Conservation (phyloP, 2,888 invertebrate genomes). For the Cosmopolites sordidus region DNA sequence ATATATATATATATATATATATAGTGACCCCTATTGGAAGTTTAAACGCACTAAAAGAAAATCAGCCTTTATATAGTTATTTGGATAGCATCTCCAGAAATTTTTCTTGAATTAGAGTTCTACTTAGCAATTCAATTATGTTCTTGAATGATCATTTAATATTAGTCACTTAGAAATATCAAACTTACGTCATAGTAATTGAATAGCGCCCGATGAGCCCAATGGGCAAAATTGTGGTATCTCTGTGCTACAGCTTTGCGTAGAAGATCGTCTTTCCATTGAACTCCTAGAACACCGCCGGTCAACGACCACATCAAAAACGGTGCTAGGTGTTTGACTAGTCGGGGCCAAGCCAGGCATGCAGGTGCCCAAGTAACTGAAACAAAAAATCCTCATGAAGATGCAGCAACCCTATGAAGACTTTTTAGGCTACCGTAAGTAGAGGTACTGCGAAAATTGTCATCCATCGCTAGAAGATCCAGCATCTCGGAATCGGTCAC, state of each 20-base stretch:
- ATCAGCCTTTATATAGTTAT: too few species aligned
- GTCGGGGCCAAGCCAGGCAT: conserved; percentile 63
- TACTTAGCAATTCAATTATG: too few species aligned
- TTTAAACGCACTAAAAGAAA: too few species aligned
- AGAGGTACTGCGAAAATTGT: conserved; percentile 59
- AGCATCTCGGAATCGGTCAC: conserved; percentile 77
- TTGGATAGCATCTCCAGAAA: too few species aligned
- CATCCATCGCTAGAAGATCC: conserved; percentile 62
- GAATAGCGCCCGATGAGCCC: conserved; percentile 52
- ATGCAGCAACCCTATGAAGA: too few species aligned
- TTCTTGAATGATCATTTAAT: too few species aligned
- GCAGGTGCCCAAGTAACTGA: conserved; percentile 68
- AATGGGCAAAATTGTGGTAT: conserved; percentile 55
- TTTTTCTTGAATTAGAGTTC: too few species aligned
- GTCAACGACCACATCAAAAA: conserved; percentile 61
- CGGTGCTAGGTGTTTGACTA: conserved; percentile 61
- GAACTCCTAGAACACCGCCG: conserved; percentile 57
- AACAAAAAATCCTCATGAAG: conserved; percentile 15
- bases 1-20: too few species aligned
- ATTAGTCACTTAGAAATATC: too few species aligned
- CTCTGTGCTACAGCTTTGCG: conserved; percentile 59
- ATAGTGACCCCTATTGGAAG: too few species aligned
- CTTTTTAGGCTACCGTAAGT: conserved; percentile 53
- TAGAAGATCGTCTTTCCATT: conserved; percentile 62
- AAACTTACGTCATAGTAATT: conserved; percentile 60